Conservation (phyloP, 2,888 invertebrate genomes). For the Adelphocoris suturalis region DNA sequence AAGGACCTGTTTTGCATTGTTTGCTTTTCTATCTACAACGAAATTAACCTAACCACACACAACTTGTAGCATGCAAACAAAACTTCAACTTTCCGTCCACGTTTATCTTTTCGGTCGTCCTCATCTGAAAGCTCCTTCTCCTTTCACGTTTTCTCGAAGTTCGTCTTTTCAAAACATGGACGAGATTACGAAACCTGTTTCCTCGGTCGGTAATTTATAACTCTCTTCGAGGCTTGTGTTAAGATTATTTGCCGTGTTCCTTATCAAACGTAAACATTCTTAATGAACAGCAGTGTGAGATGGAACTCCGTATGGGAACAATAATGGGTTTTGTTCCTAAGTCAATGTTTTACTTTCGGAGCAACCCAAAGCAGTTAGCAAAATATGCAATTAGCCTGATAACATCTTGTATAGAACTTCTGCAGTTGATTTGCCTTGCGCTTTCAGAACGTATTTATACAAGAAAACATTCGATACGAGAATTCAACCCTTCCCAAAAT, state of each 20-base stretch:
- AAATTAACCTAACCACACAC: conserved; percentile 41
- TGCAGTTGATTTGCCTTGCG: too few species aligned
- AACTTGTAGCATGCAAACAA: conserved; percentile 27
- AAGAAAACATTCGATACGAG: too few species aligned
- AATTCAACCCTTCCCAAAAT: too few species aligned
- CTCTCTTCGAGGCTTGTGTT: not conserved
- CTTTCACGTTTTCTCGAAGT: not conserved
- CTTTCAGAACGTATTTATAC: too few species aligned
- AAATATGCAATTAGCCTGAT: too few species aligned
- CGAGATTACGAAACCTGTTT: not conserved
- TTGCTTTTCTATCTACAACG: conserved; percentile 12
- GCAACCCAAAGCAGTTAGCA: too few species aligned
- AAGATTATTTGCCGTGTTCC: not conserved
- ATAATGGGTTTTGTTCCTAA: not conserved
- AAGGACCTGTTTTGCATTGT: conserved; percentile 42
- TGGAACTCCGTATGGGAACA: not conserved
- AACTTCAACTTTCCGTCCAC: not conserved
- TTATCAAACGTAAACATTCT: not conserved
- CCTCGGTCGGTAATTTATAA: not conserved
- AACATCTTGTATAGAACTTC: too few species aligned
- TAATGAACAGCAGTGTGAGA: not conserved
- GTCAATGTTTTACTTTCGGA: too few species aligned
- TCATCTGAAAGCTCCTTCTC: not conserved
- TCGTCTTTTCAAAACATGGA: not conserved
- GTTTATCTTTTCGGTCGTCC: conserved; percentile 17